Evolutionary conservation across 37 sponge, comb jelly and placozoan genomes (phyloP).

Genomic region (Oscarella lobularis): DNA sequence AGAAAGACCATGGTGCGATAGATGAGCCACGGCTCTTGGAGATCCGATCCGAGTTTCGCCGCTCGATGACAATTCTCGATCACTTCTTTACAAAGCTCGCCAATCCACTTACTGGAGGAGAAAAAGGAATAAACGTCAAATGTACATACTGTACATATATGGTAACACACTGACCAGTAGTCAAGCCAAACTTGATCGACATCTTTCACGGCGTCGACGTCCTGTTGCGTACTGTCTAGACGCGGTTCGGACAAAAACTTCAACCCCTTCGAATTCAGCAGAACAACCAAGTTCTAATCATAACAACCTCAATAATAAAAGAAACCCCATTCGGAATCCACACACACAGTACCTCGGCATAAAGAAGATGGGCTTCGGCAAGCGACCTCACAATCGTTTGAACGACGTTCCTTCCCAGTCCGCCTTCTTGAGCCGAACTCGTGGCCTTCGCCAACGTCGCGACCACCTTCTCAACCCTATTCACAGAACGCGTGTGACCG

Average conservation of each 20-base stretch:
- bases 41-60: background rate
- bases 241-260: background rate
- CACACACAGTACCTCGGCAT: slow-evolving; percentile 2
- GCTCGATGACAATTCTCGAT: background rate
- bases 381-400: too few relatives aligned
- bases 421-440: too few relatives aligned
- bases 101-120: background rate
- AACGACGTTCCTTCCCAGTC: too few relatives aligned
- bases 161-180: too few relatives aligned
- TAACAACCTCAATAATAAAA: background rate
- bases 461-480: too few relatives aligned
- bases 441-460: too few relatives aligned
- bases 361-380: background rate
- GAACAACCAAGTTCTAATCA: background rate
- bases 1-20: background rate
- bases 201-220: too few relatives aligned
- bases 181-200: too few relatives aligned
- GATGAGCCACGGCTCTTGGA: background rate
- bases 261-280: background rate
- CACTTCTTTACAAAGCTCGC: background rate
- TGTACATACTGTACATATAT: too few relatives aligned
- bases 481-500: too few relatives aligned
- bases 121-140: background rate
- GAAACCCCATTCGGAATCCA: too few relatives aligned
- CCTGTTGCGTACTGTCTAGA: too few relatives aligned